phyloP scores from a whole-genome alignment of 1,140 invertebrate species.

The Anoplophora glabripennis region DNA sequence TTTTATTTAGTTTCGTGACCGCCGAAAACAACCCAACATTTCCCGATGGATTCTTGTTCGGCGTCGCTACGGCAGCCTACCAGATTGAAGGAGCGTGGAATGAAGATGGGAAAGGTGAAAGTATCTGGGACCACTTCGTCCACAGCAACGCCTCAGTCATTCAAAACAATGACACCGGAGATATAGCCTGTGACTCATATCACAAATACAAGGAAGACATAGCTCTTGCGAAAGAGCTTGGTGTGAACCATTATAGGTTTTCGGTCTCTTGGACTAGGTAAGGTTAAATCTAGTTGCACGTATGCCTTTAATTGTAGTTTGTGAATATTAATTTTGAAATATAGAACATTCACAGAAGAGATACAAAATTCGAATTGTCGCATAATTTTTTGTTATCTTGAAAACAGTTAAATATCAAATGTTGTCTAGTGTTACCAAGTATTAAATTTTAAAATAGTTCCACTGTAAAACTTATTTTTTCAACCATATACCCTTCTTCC shows the following conservation, averaged over 20 bases:
- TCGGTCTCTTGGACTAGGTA: conserved; percentile 59
- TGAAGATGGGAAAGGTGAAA: conserved; percentile 50
- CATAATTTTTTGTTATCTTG: too few relatives aligned
- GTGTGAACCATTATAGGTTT: conserved; percentile 54
- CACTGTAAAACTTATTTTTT: too few relatives aligned
- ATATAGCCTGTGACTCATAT: conserved; percentile 59
- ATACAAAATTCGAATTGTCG: too few relatives aligned
- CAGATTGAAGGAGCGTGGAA: conserved; percentile 46
- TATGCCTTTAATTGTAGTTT: too few relatives aligned
- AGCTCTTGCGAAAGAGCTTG: conserved; percentile 49
- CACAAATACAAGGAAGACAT: conserved; percentile 58
- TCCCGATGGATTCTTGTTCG: conserved; percentile 43
- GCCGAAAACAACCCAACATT: conserved; percentile 19
- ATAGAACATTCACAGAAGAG: too few relatives aligned
- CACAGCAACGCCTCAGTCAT: conserved; percentile 55
- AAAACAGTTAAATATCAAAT: too few relatives aligned
- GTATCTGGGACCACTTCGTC: conserved; percentile 59
- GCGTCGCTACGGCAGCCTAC: conserved; percentile 37
- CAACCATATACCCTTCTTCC: too few relatives aligned
- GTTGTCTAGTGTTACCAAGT: too few relatives aligned
- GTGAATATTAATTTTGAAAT: too few relatives aligned
- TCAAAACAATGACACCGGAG: conserved; percentile 53
- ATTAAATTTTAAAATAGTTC: too few relatives aligned
- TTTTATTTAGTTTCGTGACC: not conserved
- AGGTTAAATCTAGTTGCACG: too few relatives aligned